phyloP scores from a whole-genome alignment of 2,888 invertebrate genomes.

The Eupithecia abbreviata region DNA sequence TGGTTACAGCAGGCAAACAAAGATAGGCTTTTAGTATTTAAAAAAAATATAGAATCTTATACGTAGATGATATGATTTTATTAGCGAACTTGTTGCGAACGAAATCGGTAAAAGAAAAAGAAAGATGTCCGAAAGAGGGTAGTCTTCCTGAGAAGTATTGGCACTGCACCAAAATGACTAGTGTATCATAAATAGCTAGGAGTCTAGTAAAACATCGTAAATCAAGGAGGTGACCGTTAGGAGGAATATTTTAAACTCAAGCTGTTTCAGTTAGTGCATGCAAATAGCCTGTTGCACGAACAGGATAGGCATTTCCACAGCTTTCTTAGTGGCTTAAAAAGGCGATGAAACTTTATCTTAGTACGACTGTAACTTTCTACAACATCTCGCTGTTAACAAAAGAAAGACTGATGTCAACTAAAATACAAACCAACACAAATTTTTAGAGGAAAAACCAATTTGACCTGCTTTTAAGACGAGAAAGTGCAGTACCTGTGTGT shows the following conservation, averaged over 20 bases:
- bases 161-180: not conserved
- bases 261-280: not conserved
- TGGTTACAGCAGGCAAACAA: no score
- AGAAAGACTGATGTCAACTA: no score
- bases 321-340: not conserved
- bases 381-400: not conserved
- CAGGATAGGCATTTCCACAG: not conserved
- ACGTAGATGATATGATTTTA: no score
- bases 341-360: not conserved
- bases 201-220: not conserved
- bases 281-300: not conserved
- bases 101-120: no score
- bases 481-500: no score
- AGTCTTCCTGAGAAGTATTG: not conserved
- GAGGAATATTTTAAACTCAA: not conserved
- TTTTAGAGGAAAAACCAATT: no score
- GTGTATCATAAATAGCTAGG: not conserved
- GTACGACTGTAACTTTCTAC: not conserved
- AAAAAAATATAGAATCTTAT: no score
- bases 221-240: not conserved
- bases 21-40: no score
- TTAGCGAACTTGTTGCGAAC: no score
- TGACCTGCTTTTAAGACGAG: no score
- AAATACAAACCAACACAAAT: no score
- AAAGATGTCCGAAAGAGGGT: no score